These are phyloP conservation scores for Parnassius orleans DNA, from an alignment of 2,888 invertebrate genomes.

Conservation along the genomic window DNA sequence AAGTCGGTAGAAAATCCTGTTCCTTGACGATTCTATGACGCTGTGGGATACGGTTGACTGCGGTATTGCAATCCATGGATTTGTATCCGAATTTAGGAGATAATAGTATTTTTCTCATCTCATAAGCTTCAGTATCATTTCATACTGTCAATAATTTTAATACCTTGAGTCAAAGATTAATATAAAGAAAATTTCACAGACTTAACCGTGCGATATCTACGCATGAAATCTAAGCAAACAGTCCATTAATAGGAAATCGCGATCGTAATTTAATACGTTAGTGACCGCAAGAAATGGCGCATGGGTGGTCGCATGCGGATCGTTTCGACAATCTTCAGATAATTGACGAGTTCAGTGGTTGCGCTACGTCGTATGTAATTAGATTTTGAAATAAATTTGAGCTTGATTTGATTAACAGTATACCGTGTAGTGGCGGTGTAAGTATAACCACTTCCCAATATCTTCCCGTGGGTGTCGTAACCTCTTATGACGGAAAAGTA, in stretches of 20 bases:
- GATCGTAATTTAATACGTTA: slow-evolving; percentile 53
- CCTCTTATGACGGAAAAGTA: no score
- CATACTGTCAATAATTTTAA: no score
- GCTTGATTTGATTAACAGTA: slow-evolving; percentile 28
- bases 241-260: slow-evolving; percentile 44
- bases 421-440: no score
- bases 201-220: slow-evolving; percentile 5
- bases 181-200: slow-evolving; percentile 10
- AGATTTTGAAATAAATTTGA: slow-evolving; percentile 31
- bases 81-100: no score
- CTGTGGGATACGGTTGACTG: no score
- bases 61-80: no score
- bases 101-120: no score
- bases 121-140: no score
- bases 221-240: slow-evolving; percentile 20
- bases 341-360: slow-evolving; percentile 49
- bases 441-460: no score
- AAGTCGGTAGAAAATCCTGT: no score
- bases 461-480: no score
- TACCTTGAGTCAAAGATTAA: slow-evolving; percentile 1
- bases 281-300: slow-evolving; percentile 47
- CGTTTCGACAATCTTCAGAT: slow-evolving; percentile 47
- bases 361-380: slow-evolving; percentile 22
- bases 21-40: no score
- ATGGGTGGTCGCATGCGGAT: slow-evolving; percentile 60